A percentile compares a stretch with the other conserved stretches of the same genome.
Evolutionary conservation across 2,797 vertebrate species (phyloP).

Genomic region (Rousettus madagascariensis): DNA sequence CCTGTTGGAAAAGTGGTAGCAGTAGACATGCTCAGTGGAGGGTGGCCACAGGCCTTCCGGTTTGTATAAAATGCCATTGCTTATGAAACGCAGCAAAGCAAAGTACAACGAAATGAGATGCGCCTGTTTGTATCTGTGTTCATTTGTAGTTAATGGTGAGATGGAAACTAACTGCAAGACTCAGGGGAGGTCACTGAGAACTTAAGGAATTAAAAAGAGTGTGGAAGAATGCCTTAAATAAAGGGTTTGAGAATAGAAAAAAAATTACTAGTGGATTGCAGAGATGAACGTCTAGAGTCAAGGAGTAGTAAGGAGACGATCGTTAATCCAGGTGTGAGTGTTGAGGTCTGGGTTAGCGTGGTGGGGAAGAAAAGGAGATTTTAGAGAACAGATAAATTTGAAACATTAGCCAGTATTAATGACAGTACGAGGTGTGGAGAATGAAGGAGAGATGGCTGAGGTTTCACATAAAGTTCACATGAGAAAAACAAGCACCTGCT

Average conservation of each 20-base stretch:
- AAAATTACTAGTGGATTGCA: background rate
- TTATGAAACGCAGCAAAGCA: background rate
- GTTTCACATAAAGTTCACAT: background rate
- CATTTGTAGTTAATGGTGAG: background rate
- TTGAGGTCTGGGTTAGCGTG: background rate
- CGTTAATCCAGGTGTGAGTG: background rate
- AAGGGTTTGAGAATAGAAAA: background rate
- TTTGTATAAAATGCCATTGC: background rate
- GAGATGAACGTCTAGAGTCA: background rate
- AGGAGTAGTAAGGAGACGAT: background rate
- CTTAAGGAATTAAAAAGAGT: background rate
- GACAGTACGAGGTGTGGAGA: background rate
- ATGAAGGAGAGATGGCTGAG: background rate
- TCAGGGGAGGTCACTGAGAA: background rate
- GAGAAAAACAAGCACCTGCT: background rate
- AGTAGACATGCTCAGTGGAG: background rate
- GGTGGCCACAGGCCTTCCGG: background rate
- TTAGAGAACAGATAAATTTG: background rate
- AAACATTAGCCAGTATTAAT: slow-evolving; percentile 2
- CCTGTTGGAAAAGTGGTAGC: background rate
- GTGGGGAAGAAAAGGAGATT: background rate
- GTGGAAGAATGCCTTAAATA: background rate
- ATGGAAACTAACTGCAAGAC: background rate
- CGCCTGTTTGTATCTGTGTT: background rate
- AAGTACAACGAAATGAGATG: too few species aligned